Base-by-base conservation (phyloP, 2,797 vertebrate species). In the Poecilia velifera region DNA sequence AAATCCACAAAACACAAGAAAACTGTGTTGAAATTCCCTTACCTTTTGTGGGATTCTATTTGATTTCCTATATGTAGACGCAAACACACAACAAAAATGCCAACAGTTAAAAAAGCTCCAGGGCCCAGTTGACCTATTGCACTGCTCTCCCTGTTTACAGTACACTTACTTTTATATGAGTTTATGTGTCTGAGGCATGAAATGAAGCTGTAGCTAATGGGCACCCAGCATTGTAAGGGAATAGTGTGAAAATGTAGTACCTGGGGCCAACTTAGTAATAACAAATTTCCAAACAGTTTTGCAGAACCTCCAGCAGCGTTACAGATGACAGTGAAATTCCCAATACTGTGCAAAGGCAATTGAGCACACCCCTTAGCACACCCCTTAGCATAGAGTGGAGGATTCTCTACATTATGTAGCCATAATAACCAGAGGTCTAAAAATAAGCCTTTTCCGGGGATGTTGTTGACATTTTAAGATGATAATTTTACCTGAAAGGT, bases 211-310 rank as follows among this genome's bases (percentile, higher is more conserved):
- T 74, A 14, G 36, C 73, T 78, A 82, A 87, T 82, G 31, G 55
- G 47, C 49, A 75, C 13, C 77, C 74, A 64, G 55, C 51, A 55
- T 81, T 81, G 51, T 79, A 28, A 57, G 31, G 39, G 39, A 78
- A 75, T 2, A 0, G 16, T 46, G 46, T 70, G 55, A 79, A 82
- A 79, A 83, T 82, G 12, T 68, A 34, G 8, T 82, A 80, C 81
- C 70, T 78, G 4, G 12, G 46, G 76, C 28, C 2, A 16, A 4
- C 62, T 76, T 59, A 57, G 75, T 76, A 70, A 79, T 77, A 73
- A n/a, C 39, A 78, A 47, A 79, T 64, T 82, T 80, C 59, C 76
- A n/a, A 77, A 76, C 59, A 55, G 62, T 74, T 88, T 81, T 70
- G 71, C 36, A 75, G 73, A 76, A 81, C 78, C 39, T 77, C 76